Evolutionary conservation across 2,888 invertebrate genomes (phyloP), one percentile per base, ranked within the genome.

Genomic region (Morpho deidamia): DNA sequence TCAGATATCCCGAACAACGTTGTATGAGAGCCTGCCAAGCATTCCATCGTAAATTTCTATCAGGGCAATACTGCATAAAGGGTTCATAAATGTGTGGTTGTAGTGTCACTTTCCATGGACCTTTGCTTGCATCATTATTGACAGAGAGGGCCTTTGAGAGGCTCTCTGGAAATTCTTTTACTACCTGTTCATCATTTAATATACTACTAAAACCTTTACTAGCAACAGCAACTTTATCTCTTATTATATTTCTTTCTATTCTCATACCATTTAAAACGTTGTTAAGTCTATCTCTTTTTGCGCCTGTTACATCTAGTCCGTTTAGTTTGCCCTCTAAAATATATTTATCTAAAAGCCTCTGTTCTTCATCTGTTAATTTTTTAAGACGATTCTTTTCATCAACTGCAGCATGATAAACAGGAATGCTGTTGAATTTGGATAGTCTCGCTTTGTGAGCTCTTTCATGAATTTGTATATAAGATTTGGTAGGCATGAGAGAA

Each of bases 101-200:
- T n/a, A 97, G 83, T 0, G 94, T 94, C 0, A 96, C 88, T 62
- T 91, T 93, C 97, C 97, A 98, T 0, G 98, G 97, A 0, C 97
- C 97, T 64, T 92, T 89, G 0, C 89, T 90, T 51, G 93, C 90
- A 11, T 80, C 83, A 39, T 91, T 83, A 78, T 95, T 92, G 2
- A 85, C 73, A 0, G 95, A 92, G 74, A 95, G 93, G 0, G 90
- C 79, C 69, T 92, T 92, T 2, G 95, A 77, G 44, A 96, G 75
- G 47, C 92, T 89, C 7, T 91, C 85, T 0, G 97, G 97, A 76
- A 97, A 95, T 65, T 95, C 95, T 63, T 92, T 91, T 10, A 96
- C 90, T 37, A 94, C 64, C 46, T 88, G 85, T 46, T 91, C 90
- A 81, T 97, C 94, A 1, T 83, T 88, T 55, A 97, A 92, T 2